Evolutionary conservation across 2,888 invertebrate species (phyloP).

Genomic region (Microctonus brassicae): DNA sequence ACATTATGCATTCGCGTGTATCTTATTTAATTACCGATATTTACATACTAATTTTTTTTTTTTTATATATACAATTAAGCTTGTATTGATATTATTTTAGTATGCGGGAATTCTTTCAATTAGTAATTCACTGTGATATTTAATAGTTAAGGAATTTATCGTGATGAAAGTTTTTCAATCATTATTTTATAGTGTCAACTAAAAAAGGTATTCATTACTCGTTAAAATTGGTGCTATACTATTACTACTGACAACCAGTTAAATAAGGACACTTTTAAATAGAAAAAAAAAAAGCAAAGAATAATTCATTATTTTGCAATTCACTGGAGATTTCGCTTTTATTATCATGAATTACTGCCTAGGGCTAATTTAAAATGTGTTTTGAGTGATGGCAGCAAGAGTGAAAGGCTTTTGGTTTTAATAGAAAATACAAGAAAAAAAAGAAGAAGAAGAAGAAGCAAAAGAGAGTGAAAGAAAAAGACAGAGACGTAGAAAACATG

Average conservation of each 20-base stretch:
- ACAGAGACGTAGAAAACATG: background rate
- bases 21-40: background rate
- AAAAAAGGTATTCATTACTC: background rate
- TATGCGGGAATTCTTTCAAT: background rate
- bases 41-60: background rate
- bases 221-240: background rate
- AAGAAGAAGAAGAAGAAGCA: slow-evolving; percentile 24
- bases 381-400: slow-evolving; percentile 8
- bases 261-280: slow-evolving; percentile 12
- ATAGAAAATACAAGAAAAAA: slow-evolving; percentile 17
- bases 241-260: background rate
- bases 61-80: background rate
- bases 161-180: background rate
- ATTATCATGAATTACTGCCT: slow-evolving; percentile 32
- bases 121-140: slow-evolving; percentile 36
- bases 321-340: slow-evolving; percentile 18
- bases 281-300: background rate
- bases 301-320: slow-evolving; percentile 26
- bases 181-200: background rate
- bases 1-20: background rate
- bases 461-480: slow-evolving; percentile 1
- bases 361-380: slow-evolving; percentile 3
- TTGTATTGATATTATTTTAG: background rate
- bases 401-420: slow-evolving; percentile 29
- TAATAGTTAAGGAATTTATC: slow-evolving; percentile 27